These are phyloP conservation scores for Drosophila nr. perissopoda DNA, from an alignment of 2,888 invertebrate species.

Conservation along the genomic window DNA sequence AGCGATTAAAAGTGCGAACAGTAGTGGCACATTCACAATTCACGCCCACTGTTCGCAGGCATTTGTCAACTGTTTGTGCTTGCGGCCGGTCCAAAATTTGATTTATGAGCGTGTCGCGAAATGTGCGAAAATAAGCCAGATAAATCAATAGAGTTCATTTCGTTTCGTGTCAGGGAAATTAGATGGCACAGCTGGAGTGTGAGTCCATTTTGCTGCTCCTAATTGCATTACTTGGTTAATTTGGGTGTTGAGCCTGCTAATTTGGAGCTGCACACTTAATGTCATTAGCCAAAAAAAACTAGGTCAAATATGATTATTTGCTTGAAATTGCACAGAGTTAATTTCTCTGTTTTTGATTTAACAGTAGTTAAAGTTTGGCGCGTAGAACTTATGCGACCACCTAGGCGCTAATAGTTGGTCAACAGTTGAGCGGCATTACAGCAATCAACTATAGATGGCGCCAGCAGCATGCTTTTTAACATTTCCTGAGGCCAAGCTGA, in stretches of 20 bases:
- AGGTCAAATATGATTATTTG: conserved; percentile 42
- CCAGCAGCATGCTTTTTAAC: neutral
- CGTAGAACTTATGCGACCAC: neutral
- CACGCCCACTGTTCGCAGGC: conserved; percentile 24
- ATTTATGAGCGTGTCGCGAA: conserved; percentile 55
- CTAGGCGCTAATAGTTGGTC: neutral
- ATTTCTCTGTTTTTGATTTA: neutral
- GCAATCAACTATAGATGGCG: conserved; percentile 37
- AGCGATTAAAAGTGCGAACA: conserved; percentile 43
- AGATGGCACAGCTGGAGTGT: conserved; percentile 38
- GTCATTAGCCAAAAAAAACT: conserved; percentile 33
- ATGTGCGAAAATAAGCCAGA: conserved; percentile 32
- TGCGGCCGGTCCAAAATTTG: conserved; percentile 57
- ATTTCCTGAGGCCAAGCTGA: neutral
- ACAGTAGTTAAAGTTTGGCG: neutral
- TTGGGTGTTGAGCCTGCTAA: conserved; percentile 28
- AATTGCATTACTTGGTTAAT: conserved; percentile 58
- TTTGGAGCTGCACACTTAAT: conserved; percentile 33
- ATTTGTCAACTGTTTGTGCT: conserved; percentile 59
- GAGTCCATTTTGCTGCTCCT: conserved; percentile 38
- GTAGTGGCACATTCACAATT: conserved; percentile 8
- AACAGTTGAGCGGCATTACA: neutral
- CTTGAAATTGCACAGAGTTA: neutral
- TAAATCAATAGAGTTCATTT: conserved; percentile 50
- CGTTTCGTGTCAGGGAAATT: neutral